phyloP scores from a whole-genome alignment of 37 sponge, comb jelly and placozoan genomes.

The Tethya wilhelma region DNA sequence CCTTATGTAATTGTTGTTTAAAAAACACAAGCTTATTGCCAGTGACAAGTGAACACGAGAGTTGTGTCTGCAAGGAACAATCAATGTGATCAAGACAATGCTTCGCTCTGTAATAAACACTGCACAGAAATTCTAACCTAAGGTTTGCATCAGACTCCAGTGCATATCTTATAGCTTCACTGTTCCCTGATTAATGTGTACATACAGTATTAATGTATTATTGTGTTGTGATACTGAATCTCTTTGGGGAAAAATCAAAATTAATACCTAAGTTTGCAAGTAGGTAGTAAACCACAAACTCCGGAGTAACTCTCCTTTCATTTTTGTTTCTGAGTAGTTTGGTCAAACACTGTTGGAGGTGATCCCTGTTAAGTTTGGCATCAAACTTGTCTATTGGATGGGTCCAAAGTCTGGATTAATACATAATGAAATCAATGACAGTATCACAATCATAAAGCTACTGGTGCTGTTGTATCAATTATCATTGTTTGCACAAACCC shows the following conservation, averaged over 20 bases:
- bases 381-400: slow-evolving; percentile 47
- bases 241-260: background rate
- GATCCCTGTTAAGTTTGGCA: slow-evolving; percentile 47
- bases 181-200: too few species aligned
- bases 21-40: slow-evolving; percentile 5
- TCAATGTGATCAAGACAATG: too few species aligned
- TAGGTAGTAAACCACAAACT: slow-evolving; percentile 58
- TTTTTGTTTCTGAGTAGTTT: slow-evolving; percentile 23
- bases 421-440: background rate
- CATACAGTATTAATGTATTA: too few species aligned
- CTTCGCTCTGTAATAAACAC: too few species aligned
- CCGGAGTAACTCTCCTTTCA: background rate
- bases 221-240: too few species aligned
- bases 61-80: slow-evolving; percentile 7
- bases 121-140: too few species aligned
- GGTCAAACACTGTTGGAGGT: slow-evolving; percentile 54
- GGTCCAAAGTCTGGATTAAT: slow-evolving; percentile 4
- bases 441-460: too few species aligned
- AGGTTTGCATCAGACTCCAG: too few species aligned
- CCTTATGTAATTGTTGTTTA: slow-evolving; percentile 59
- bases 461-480: too few species aligned
- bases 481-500: too few species aligned
- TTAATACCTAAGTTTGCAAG: slow-evolving; percentile 51
- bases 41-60: slow-evolving; percentile 14
- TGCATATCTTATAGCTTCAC: too few species aligned